Base-by-base conservation (phyloP, 2,113 vertebrate species). In the Puma concolor region DNA sequence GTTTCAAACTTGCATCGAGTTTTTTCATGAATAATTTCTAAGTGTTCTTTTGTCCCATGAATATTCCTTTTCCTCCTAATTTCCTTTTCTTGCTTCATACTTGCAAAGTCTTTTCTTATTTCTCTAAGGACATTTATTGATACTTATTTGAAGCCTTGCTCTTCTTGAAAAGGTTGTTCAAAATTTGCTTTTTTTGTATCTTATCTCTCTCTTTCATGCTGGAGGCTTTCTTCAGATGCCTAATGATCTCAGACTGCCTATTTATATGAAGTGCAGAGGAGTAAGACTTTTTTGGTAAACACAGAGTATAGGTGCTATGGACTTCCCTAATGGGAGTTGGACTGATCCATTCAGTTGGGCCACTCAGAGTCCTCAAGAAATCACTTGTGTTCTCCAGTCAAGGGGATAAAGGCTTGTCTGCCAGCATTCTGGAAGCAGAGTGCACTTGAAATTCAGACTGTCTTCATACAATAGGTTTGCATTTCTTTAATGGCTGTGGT, bases 351-450 rank as follows among this genome's bases (percentile, higher is more conserved):
- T 74, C 60, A 3, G 3, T 38, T 38, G 13, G 3, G 14, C 9
- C 66, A 36, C 5, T 36, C 38, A 76, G 38, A 69, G 17, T 23
- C 13, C 6, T 25, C 44, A 54, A 29, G 0, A 17, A 71, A 71
- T n/a, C 9, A 2, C 44, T 63, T 36, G 5, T 11, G 2, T 33
- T 31, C 10, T 66, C 25, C 31, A 90, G 19, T 48, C 10, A 11
- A 19, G 81, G n/a, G 29, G 2, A 0, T 0, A 4, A 19, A 16
- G 9, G 0, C 7, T 7, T 60, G 38, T n/a, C 5, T 10, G 4
- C 8, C 7, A 52, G 14, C 8, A 5, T 77, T 77, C 17, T 19
- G 29, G 6, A 87, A 19, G 16, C 3, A 5, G 21, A 44, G n/a
- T 21, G 4, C 27, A 31, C 7, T 27, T 60, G n/a, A 3, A 66